A percentile compares a stretch with the other conserved stretches of the same genome.
These are phyloP conservation scores for Drosophila barbarae DNA, from an alignment of 2,888 invertebrate species.

Conservation along the genomic window DNA sequence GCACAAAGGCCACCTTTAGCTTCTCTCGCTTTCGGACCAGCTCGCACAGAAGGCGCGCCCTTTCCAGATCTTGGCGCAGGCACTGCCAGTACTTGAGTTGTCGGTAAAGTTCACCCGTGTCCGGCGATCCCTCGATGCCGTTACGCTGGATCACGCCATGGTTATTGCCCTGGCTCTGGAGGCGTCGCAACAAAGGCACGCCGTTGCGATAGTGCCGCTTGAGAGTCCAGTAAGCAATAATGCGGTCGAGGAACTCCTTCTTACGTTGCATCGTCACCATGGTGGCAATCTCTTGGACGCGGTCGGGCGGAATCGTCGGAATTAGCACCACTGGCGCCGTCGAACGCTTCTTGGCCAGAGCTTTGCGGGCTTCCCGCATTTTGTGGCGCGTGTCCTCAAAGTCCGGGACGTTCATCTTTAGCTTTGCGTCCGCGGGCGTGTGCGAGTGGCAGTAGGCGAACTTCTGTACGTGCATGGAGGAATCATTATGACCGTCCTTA, in stretches of 20 bases:
- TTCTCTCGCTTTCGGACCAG: constrained; percentile 97
- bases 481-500: constrained; percentile 82
- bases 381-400: constrained; percentile 87
- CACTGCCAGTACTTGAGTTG: constrained; percentile 97
- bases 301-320: constrained; percentile 93
- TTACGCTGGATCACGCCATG: constrained; percentile 81
- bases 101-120: constrained; percentile 88
- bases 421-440: constrained; percentile 81
- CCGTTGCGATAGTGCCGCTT: constrained; percentile 97
- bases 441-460: constrained; percentile 98
- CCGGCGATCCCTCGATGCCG: constrained; percentile 83
- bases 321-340: constrained; percentile 95
- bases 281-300: constrained; percentile 92
- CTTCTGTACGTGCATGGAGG: constrained; percentile 92
- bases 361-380: constrained; percentile 92
- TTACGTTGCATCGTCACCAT: constrained; percentile 88
- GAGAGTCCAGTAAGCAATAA: constrained; percentile 98
- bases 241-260: constrained; percentile 91
- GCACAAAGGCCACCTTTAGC: constrained; percentile 91
- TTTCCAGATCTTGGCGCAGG: constrained; percentile 94
- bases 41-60: constrained; percentile 94
- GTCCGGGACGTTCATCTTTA: constrained; percentile 80
- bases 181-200: constrained; percentile 92
- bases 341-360: constrained; percentile 92
- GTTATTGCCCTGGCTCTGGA: constrained; percentile 84